Conservation (phyloP, 1,140 invertebrate species). For the Zaprionus davidi region DNA sequence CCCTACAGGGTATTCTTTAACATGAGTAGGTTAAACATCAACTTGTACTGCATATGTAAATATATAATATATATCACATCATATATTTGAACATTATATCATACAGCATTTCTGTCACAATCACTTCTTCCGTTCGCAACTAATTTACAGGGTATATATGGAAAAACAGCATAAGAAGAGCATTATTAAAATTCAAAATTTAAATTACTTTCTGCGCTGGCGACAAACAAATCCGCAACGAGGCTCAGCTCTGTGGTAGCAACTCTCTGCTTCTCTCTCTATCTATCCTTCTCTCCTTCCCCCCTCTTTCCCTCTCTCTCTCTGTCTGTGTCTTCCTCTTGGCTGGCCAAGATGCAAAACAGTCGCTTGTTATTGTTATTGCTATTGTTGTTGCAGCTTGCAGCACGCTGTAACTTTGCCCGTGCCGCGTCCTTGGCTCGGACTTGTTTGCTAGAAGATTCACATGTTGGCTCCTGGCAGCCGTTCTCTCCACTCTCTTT, state of each 20-base stretch:
- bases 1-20: too few species aligned
- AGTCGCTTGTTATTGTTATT: constrained; percentile 27
- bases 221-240: constrained; percentile 28
- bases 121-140: neutral
- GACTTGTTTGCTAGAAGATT: constrained; percentile 41
- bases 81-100: neutral
- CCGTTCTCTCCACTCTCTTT: constrained; percentile 1
- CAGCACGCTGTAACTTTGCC: constrained; percentile 20
- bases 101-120: neutral
- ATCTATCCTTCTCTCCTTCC: neutral
- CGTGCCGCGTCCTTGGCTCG: constrained; percentile 16
- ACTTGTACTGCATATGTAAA: neutral
- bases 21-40: neutral
- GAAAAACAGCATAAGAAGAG: constrained; percentile 15
- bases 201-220: constrained; percentile 38
- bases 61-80: too few species aligned
- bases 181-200: constrained; percentile 25
- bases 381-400: constrained; percentile 18
- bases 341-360: constrained; percentile 37
- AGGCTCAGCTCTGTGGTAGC: constrained; percentile 5
- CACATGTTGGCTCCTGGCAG: constrained; percentile 39
- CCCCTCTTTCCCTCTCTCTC: neutral
- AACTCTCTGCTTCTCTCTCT: neutral
- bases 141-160: constrained; percentile 6
- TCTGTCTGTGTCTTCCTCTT: neutral